Conservation (phyloP, 2,113 vertebrate genomes). For the Struthio camelus region DNA sequence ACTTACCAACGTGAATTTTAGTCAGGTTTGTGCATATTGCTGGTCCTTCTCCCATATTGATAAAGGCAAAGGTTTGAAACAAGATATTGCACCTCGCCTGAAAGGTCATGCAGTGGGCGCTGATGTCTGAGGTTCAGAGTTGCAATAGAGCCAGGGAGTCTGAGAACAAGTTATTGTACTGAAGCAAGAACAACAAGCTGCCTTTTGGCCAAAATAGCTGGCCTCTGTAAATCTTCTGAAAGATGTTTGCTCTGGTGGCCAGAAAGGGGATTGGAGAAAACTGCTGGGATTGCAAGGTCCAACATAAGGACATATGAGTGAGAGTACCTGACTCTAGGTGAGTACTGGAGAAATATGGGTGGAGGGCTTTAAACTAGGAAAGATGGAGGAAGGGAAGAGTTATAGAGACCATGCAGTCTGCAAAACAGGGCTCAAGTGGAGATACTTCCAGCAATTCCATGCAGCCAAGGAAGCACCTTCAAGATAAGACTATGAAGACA, state of each 20-base stretch:
- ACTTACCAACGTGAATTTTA: background rate
- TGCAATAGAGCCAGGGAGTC: background rate
- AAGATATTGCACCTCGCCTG: background rate
- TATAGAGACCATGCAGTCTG: no score
- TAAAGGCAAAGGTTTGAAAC: background rate
- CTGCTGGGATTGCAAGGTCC: background rate
- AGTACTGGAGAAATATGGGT: background rate
- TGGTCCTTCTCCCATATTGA: background rate
- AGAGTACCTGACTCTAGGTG: background rate
- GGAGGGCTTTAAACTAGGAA: no score
- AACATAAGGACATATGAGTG: background rate
- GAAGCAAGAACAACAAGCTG: background rate
- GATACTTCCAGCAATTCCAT: no score
- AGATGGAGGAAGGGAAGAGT: no score
- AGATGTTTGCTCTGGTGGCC: background rate
- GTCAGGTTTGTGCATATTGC: background rate
- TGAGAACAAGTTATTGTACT: background rate
- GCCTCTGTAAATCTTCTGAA: background rate
- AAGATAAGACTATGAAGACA: no score
- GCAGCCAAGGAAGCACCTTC: no score
- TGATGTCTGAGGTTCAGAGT: background rate
- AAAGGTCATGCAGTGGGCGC: background rate
- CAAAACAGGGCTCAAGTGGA: no score
- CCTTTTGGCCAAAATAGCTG: background rate
- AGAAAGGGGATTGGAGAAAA: background rate